A percentile compares a stretch with the other conserved stretches of the same genome.
Conservation (phyloP, 2,113 vertebrate genomes). For the Lucifuga dentata region DNA sequence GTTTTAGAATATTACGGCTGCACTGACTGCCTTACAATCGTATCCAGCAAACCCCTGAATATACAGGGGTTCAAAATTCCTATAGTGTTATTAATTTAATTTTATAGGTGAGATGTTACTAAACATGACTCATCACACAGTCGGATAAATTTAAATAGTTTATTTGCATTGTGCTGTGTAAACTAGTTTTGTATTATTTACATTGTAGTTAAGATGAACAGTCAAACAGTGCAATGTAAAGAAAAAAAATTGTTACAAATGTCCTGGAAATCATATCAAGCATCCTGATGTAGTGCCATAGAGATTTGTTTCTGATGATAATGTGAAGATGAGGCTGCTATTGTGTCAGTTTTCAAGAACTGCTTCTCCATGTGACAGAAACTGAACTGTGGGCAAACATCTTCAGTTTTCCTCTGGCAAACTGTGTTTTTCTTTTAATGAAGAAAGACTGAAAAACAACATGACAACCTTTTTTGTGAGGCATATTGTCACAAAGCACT, state of each 20-base stretch:
- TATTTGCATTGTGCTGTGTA: conserved; percentile 61
- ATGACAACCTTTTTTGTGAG: conserved; percentile 46
- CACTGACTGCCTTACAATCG: conserved; percentile 75
- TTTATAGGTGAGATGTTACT: conserved; percentile 36
- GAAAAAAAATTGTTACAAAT: conserved; percentile 23
- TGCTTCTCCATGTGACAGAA: conserved; percentile 11
- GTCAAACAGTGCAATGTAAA: conserved; percentile 56
- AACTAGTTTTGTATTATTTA: conserved; percentile 59
- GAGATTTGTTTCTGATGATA: conserved; percentile 53
- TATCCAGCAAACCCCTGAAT: conserved; percentile 69
- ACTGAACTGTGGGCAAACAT: conserved; percentile 31
- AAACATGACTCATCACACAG: conserved; percentile 21
- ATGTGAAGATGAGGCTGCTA: conserved; percentile 37
- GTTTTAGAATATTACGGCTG: conserved; percentile 64
- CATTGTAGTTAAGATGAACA: conserved; percentile 51
- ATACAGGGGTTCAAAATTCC: conserved; percentile 38
- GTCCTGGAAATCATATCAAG: conserved; percentile 28
- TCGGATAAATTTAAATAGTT: conserved; percentile 43
- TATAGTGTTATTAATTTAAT: conserved; percentile 30
- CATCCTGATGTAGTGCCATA: conserved; percentile 73
- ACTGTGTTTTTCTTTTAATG: no score
- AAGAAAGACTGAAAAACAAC: conserved; percentile 6
- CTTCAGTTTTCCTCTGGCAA: conserved; percentile 3
- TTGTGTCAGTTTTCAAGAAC: conserved; percentile 31
- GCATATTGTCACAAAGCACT: conserved; percentile 73